phyloP scores from a whole-genome alignment of 2,888 invertebrate species.

The Agelastica alni region DNA sequence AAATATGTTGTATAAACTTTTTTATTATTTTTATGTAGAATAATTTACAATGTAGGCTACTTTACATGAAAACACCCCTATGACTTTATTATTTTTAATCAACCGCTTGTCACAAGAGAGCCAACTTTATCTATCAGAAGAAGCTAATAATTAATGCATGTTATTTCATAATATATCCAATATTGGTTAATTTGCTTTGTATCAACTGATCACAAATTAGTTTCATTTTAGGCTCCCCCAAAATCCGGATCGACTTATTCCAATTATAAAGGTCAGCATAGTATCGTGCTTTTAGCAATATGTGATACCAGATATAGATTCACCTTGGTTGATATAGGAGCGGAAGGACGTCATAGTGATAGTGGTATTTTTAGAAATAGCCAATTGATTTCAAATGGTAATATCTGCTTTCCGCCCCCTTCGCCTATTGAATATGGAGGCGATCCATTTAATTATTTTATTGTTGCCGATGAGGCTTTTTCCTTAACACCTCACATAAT shows the following conservation, averaged over 20 bases:
- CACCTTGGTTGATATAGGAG: conserved; percentile 29
- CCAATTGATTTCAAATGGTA: conserved; percentile 23
- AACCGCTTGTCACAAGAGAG: too few species aligned
- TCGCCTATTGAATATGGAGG: not conserved
- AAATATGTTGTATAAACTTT: too few species aligned
- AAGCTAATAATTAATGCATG: too few species aligned
- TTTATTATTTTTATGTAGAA: too few species aligned
- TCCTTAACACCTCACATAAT: conserved; percentile 1
- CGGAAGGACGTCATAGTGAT: conserved; percentile 26
- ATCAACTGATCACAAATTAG: too few species aligned
- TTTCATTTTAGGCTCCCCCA: conserved; percentile 28
- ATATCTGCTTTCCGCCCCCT: not conserved
- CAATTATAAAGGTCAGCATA: conserved; percentile 11
- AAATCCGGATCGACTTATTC: conserved; percentile 23
- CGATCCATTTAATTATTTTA: not conserved
- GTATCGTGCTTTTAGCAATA: conserved; percentile 26
- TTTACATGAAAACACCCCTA: too few species aligned
- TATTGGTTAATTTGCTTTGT: too few species aligned
- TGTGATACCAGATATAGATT: conserved; percentile 25
- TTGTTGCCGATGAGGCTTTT: conserved; percentile 13
- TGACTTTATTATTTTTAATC: too few species aligned
- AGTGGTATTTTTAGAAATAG: conserved; percentile 23
- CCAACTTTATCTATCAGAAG: too few species aligned
- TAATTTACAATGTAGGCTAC: too few species aligned
- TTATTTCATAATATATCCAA: too few species aligned